Base-by-base conservation (phyloP, 2,113 vertebrate species). In the Gymnobelideus leadbeateri region DNA sequence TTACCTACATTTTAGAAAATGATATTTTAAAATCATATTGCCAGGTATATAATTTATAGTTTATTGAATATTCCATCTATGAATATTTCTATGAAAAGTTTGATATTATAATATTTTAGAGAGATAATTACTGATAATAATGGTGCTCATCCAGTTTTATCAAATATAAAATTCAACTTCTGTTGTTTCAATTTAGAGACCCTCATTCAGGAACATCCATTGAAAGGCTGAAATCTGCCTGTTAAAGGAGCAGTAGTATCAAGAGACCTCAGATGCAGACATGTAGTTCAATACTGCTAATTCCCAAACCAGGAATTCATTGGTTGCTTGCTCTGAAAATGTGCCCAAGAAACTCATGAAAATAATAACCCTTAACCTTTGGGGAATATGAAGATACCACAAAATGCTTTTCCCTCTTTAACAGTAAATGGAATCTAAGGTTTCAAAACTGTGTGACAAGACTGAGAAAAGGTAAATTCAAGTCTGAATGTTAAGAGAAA, bases 311-410 rank as follows among this genome's bases (percentile, higher is more conserved):
- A n/a, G 37, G 26, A 47, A 93, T 19, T 51, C 93, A 91, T 51
- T 91, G 16, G n/a, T 89, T 95, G 90, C 23, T 93, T 24, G 95
- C 28, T 92, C 49, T 96, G 26, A 96, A 91, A 93, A 5, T 94
- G 2, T 53, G 12, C 0, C 7, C 46, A 61, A 50, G 1, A 91
- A 61, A 91, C 43, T 57, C 52, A 51, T 21, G 8, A 90, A 23
- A 94, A 54, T 8, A 92, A 94, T 91, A 53, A 51, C 25, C 92
- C 31, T 68, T 31, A 16, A 3, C 1, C 26, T 57, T 92, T 57
- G 28, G 47, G 14, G 94, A 53, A 37, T 92, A 53, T 23, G 55
- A 0, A 92, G 21, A 0, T 84, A 91, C 2, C 8, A 90, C 77
- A 61, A 46, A 91, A 55, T 55, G 55, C n/a, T 25, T 21, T 8